phyloP scores from a whole-genome alignment of 2,797 vertebrate genomes.

The Poecile montanus region DNA sequence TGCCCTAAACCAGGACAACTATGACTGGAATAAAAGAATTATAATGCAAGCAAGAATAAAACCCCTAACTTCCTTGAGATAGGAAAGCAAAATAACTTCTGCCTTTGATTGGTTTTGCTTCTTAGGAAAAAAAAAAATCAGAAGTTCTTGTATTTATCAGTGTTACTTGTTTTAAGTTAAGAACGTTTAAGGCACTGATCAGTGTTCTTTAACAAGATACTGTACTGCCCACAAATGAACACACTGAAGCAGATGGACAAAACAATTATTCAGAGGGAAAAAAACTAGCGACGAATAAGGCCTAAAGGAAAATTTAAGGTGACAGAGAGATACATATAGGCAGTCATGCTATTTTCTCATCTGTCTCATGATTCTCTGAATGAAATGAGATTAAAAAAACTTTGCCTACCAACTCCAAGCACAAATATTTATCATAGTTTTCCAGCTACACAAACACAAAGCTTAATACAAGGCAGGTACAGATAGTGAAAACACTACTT shows the following conservation, averaged over 20 bases:
- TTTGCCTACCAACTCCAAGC: not conserved
- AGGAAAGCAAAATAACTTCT: not conserved
- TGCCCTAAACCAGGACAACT: not conserved
- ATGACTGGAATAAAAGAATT: not conserved
- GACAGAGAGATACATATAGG: not conserved
- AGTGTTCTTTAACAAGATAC: not conserved
- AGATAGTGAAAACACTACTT: not conserved
- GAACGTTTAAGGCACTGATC: not conserved
- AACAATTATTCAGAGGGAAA: not conserved
- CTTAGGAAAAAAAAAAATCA: not conserved
- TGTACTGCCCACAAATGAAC: not conserved
- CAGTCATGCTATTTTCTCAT: not conserved
- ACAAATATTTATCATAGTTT: not conserved
- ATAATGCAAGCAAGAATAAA: not conserved
- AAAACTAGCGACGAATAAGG: not conserved
- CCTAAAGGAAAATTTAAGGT: not conserved
- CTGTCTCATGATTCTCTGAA: not conserved
- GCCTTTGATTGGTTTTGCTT: not conserved
- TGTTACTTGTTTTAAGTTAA: not conserved
- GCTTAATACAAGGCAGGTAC: not conserved
- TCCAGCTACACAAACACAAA: not conserved
- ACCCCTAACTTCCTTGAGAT: not conserved
- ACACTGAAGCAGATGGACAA: not conserved
- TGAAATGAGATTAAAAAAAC: not conserved
- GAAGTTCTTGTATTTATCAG: not conserved